Base-by-base conservation (phyloP, 2,888 invertebrate genomes). In the Xestia rhomboidea region DNA sequence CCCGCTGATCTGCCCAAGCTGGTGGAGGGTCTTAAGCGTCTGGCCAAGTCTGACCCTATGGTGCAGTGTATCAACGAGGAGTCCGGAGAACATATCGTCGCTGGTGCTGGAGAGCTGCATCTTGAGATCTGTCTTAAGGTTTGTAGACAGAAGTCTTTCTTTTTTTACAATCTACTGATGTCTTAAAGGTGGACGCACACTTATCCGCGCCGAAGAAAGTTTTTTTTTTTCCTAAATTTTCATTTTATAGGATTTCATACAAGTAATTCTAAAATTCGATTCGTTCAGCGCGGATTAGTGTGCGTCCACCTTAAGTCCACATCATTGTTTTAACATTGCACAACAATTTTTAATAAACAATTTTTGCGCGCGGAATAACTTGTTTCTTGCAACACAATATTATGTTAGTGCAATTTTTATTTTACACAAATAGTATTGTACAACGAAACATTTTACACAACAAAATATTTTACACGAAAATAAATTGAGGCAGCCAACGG, bases 21-120 rank as follows among this genome's bases (percentile, higher is more conserved):
- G 91, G 99, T 99, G 78, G 99, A 99, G 97, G 99, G 99, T 94
- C 97, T 99, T 84, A 99, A 99, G 97, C 99, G 99, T 97, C 97
- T 99, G 93, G 99, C 99, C 93, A 99, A 99, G 97, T 99, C 99
- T 77, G 99, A 99, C 97, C 99, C 99, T 97, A 99, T 99, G 99
- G 99, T 99, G 89, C 99, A 99, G 97, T 99, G 99, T 97, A 99
- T 99, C 97, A 99, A 99, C 96, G 99, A 99, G 97, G 99, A 99
- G 97, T 99, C 99, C 81, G 99, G 99, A 86, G 99, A 99, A 96
- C 99, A 99, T 97, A 99, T 99, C 95, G 99, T 99, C 93, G 99
- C 99, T 90, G 99, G 99, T 89, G 99, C 99, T 89, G 99, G 99
- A 92, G 99, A 99, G 97, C 97, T 99, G 91, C 99, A 99, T 97